Base-by-base conservation (phyloP, 2,113 vertebrate species). In the Apistogramma diplotaenia region DNA sequence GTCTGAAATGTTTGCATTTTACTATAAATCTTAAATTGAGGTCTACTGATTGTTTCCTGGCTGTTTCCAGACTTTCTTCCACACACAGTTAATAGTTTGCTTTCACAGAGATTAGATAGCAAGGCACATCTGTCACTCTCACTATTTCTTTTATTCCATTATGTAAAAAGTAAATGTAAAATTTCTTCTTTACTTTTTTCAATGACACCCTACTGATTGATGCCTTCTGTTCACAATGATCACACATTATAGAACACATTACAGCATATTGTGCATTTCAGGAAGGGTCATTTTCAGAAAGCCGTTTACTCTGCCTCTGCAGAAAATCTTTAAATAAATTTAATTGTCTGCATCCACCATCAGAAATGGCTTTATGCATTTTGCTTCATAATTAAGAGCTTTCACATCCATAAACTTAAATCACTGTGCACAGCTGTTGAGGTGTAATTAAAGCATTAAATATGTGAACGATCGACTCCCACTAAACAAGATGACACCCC, bases 401-500 rank as follows among this genome's bases (percentile, higher is more conserved):
- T 94, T 94, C 94, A 94, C 94, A 95, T 95, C 94, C 95, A 95
- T 95, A 95, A 95, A 95, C 93, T 94, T 95, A 94, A 95, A 95
- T 95, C 94, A 95, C 93, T 94, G 89, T 83, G 94, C 94, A 95
- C 95, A 95, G 95, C 92, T 95, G 95, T 93, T 94, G 94, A 95
- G 93, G 93, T 94, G 94, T 95, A 95, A 95, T 95, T 95, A 95
- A 95, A 94, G 92, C 95, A 95, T 95, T 95, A 95, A 95, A 95
- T 95, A 95, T 95, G 92, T 94, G 94, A 95, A 93, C 93, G 92
- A 95, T 94, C 93, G 93, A 94, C 94, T 94, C 93, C 87, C 89
- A 85, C 94, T 94, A 93, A 94, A 95, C 94, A 95, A 94, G 93
- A 94, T 93, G 93, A 93, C 93, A 91, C 91, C 91, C 90, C 91